Evolutionary conservation across 1,140 invertebrate species (phyloP).

Genomic region (Colletes gigas): DNA sequence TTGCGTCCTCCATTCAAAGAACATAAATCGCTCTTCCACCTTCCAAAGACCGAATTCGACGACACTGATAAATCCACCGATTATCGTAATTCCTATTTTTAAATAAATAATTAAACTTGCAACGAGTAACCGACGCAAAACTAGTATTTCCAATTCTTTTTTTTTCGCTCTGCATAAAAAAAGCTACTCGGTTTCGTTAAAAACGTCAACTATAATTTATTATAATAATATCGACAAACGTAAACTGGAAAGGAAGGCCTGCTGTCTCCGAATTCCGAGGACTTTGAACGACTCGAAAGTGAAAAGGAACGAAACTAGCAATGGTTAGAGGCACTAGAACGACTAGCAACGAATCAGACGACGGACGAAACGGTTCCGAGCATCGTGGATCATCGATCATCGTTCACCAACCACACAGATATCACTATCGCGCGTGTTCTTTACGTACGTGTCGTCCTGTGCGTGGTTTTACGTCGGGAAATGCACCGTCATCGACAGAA

Average conservation of each 20-base stretch:
- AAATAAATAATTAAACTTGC: no score
- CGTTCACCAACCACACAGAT: constrained; percentile 47
- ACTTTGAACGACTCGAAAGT: background rate
- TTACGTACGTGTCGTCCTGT: constrained; percentile 39
- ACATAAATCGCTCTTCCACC: no score
- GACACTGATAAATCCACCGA: constrained; percentile 6
- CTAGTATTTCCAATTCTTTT: no score
- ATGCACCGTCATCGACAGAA: constrained; percentile 14
- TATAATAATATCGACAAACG: background rate
- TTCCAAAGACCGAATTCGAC: background rate
- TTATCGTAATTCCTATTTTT: background rate
- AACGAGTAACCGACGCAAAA: background rate
- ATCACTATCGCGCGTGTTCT: constrained; percentile 4
- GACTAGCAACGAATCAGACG: constrained; percentile 7
- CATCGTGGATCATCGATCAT: constrained; percentile 47
- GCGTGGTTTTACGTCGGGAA: constrained; percentile 17
- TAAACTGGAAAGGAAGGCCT: background rate
- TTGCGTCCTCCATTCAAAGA: no score
- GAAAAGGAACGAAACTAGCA: background rate
- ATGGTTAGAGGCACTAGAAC: background rate
- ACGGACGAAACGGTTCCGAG: constrained; percentile 34
- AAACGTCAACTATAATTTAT: background rate
- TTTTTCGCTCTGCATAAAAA: no score
- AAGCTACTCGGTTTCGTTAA: no score
- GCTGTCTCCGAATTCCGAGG: background rate